These are phyloP conservation scores for Phenganax marumi DNA, from an alignment of 92 coral and sea anemone species.

Conservation along the genomic window DNA sequence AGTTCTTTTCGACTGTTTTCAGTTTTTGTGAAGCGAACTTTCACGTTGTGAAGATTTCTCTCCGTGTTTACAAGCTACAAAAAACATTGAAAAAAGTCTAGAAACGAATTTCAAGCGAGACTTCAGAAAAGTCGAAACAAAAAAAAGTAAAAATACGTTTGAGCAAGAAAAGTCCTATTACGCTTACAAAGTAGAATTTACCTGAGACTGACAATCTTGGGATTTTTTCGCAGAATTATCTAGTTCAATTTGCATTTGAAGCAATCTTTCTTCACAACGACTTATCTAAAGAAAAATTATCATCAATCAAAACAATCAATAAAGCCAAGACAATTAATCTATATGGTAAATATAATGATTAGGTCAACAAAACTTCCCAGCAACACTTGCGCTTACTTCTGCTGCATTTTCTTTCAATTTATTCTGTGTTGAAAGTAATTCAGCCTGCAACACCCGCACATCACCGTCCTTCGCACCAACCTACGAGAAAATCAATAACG, in stretches of 20 bases:
- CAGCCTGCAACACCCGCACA: constrained; percentile 79
- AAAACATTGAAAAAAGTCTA: neutral
- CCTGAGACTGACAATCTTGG: constrained; percentile 74
- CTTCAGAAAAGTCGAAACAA: neutral
- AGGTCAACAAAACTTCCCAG: neutral
- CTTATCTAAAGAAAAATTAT: constrained; percentile 59
- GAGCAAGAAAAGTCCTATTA: neutral
- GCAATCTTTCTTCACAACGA: constrained; percentile 88
- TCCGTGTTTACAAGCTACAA: constrained; percentile 75
- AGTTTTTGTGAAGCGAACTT: constrained; percentile 82
- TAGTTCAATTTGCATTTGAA: constrained; percentile 78
- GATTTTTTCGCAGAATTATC: constrained; percentile 74
- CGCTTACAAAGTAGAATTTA: neutral
- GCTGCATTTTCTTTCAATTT: constrained; percentile 84
- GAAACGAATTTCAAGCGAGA: neutral
- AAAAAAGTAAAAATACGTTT: neutral
- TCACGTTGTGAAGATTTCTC: constrained; percentile 76
- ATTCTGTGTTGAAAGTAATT: constrained; percentile 93
- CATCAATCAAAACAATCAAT: constrained; percentile 2
- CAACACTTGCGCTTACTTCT: constrained; percentile 62
- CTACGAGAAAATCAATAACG: constrained; percentile 42
- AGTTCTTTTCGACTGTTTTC: constrained; percentile 94
- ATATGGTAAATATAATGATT: neutral
- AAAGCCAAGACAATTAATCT: neutral
- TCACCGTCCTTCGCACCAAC: constrained; percentile 89